phyloP scores from a whole-genome alignment of 2,113 vertebrate genomes.

The Eurystomus gularis region DNA sequence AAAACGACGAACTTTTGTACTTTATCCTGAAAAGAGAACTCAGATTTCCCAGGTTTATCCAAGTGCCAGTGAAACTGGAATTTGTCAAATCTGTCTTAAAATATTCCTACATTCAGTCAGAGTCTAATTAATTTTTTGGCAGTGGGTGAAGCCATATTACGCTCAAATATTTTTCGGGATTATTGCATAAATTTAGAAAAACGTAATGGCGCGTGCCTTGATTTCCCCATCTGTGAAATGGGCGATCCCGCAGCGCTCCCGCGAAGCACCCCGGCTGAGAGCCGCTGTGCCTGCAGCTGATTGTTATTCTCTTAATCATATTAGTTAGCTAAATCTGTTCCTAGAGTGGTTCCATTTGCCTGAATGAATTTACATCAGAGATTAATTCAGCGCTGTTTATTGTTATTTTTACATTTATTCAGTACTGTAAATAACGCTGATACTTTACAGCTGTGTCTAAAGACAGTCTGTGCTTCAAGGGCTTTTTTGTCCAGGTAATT shows the following conservation, averaged over 20 bases:
- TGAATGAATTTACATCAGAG: slow-evolving; percentile 63
- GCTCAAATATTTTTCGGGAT: not conserved
- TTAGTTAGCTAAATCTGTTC: slow-evolving; percentile 60
- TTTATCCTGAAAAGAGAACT: not conserved
- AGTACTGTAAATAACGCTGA: slow-evolving; percentile 52
- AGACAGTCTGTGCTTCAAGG: not conserved
- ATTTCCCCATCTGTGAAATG: slow-evolving; percentile 31
- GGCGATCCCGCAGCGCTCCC: not conserved
- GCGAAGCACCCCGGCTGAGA: not conserved
- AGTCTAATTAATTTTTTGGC: not conserved
- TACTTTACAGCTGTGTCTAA: not conserved
- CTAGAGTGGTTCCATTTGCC: slow-evolving; percentile 61
- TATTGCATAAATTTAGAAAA: not conserved
- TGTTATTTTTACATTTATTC: slow-evolving; percentile 52
- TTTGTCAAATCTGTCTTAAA: not conserved
- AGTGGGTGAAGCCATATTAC: not conserved
- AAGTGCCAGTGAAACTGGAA: not conserved
- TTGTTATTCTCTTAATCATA: slow-evolving; percentile 56
- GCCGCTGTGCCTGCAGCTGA: not conserved
- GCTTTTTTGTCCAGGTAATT: not conserved
- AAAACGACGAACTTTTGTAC: not conserved
- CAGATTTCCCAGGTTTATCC: not conserved
- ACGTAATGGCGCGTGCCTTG: not conserved
- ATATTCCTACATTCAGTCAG: not conserved
- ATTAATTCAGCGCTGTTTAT: slow-evolving; percentile 40